phyloP scores from a whole-genome alignment of 2,797 vertebrate genomes.

The Ctenochaetus hawaiiensis region DNA sequence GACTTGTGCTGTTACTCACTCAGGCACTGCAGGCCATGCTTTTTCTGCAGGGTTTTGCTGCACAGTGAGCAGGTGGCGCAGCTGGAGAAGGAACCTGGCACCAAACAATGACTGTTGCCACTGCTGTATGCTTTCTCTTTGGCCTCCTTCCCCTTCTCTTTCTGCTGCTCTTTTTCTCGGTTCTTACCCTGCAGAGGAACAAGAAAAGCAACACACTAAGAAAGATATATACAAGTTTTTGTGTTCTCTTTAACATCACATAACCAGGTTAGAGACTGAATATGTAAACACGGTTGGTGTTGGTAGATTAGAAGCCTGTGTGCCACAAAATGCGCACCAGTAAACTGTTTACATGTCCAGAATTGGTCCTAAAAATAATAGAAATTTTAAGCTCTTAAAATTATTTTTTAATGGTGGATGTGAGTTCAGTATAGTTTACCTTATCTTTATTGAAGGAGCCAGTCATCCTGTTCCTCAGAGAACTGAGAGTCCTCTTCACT shows the following conservation, averaged over 20 bases:
- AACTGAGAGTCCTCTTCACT: slow-evolving; percentile 94
- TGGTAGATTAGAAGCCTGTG: slow-evolving; percentile 48
- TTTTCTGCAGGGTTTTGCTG: slow-evolving; percentile 89
- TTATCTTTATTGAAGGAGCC: slow-evolving; percentile 97
- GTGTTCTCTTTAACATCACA: slow-evolving; percentile 20
- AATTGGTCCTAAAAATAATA: slow-evolving; percentile 4
- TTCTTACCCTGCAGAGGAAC: slow-evolving; percentile 90
- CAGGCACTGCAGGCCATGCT: slow-evolving; percentile 91
- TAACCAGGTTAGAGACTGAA: slow-evolving; percentile 23
- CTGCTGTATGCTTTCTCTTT: slow-evolving; percentile 75
- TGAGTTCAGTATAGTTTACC: slow-evolving; percentile 79
- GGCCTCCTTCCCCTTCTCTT: slow-evolving; percentile 83
- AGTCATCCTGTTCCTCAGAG: slow-evolving; percentile 90
- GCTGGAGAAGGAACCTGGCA: slow-evolving; percentile 88
- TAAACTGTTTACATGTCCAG: slow-evolving; percentile 37
- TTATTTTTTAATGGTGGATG: too few relatives aligned
- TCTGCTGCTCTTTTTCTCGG: slow-evolving; percentile 90
- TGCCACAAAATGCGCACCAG: slow-evolving; percentile 18
- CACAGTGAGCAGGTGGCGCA: slow-evolving; percentile 92
- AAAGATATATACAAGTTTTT: slow-evolving; percentile 7
- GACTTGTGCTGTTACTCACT: slow-evolving; percentile 88
- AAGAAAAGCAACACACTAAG: slow-evolving; percentile 29
- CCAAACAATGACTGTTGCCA: slow-evolving; percentile 86
- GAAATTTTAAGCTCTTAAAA: too few relatives aligned
- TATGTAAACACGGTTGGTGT: slow-evolving; percentile 39